phyloP scores from a whole-genome alignment of 2,797 vertebrate genomes.

The Fratercula arctica region DNA sequence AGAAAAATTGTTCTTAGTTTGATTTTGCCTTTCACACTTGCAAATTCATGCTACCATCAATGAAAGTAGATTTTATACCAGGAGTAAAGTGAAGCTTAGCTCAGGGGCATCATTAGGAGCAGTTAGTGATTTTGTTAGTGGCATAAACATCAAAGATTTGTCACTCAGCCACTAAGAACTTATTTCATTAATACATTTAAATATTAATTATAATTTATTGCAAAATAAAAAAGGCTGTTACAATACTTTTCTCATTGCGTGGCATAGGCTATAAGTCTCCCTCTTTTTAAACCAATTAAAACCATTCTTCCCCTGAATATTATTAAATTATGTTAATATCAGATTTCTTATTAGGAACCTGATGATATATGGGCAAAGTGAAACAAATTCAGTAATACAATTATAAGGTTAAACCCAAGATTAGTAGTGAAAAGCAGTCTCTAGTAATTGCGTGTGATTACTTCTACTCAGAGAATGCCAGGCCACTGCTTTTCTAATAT shows the following conservation, averaged over 20 bases:
- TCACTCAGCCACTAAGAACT: neutral
- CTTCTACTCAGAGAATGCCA: constrained; percentile 55
- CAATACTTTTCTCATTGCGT: neutral
- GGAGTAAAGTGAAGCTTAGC: constrained; percentile 32
- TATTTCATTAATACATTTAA: constrained; percentile 50
- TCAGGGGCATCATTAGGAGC: constrained; percentile 12
- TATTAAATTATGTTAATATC: constrained; percentile 60
- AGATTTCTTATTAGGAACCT: constrained; percentile 40
- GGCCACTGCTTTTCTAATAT: constrained; percentile 35
- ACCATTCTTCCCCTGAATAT: constrained; percentile 34
- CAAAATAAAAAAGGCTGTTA: constrained; percentile 35
- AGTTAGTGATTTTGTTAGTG: constrained; percentile 40
- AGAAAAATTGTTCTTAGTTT: neutral
- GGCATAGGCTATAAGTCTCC: neutral
- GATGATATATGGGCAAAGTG: constrained; percentile 23
- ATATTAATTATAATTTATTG: constrained; percentile 58
- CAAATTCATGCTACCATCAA: neutral
- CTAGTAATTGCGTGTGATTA: constrained; percentile 68
- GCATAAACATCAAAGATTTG: constrained; percentile 21
- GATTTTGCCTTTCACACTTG: neutral
- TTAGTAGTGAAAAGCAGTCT: constrained; percentile 59
- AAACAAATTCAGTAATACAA: constrained; percentile 55
- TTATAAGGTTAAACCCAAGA: constrained; percentile 57
- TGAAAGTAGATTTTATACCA: neutral
- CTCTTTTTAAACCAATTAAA: constrained; percentile 59